Evolutionary conservation across 92 coral and sea anemone species (phyloP).

Genomic region (Actinostola sp.): DNA sequence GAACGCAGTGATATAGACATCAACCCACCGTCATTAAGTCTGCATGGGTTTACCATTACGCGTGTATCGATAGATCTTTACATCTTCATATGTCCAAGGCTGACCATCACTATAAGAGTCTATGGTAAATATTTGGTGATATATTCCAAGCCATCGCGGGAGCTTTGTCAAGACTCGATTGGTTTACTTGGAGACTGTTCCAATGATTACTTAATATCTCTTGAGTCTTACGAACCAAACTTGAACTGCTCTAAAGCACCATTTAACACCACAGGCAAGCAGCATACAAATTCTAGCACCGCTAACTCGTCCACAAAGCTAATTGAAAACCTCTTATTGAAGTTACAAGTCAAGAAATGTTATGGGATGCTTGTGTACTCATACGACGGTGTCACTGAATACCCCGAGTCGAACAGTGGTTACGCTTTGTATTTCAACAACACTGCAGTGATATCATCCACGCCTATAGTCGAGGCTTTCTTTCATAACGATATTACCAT

Average conservation of each 20-base stretch:
- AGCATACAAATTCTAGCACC: conserved; percentile 17
- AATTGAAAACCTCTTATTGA: conserved; percentile 23
- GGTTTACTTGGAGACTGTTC: conserved; percentile 69
- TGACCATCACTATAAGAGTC: conserved; percentile 54
- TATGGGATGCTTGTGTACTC: conserved; percentile 44
- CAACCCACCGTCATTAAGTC: conserved; percentile 6
- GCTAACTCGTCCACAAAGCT: background rate
- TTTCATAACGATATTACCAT: conserved; percentile 39
- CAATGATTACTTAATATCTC: conserved; percentile 33
- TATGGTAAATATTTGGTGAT: conserved; percentile 59
- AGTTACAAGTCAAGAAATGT: conserved; percentile 43
- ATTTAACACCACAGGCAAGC: conserved; percentile 14
- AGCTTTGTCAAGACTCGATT: conserved; percentile 51
- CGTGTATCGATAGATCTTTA: conserved; percentile 47
- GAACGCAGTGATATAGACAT: conserved; percentile 22
- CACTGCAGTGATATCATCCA: conserved; percentile 49
- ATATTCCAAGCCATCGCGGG: conserved; percentile 25
- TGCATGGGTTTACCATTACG: conserved; percentile 49
- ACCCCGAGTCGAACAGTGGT: conserved; percentile 52
- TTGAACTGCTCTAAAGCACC: conserved; percentile 15
- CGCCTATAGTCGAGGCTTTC: conserved; percentile 42
- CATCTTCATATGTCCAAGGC: conserved; percentile 19
- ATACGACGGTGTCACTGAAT: conserved; percentile 36
- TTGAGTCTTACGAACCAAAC: conserved; percentile 24
- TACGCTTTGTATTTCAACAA: conserved; percentile 49